Conservation (phyloP, 2,113 vertebrate species). For the Tetrax tetrax region DNA sequence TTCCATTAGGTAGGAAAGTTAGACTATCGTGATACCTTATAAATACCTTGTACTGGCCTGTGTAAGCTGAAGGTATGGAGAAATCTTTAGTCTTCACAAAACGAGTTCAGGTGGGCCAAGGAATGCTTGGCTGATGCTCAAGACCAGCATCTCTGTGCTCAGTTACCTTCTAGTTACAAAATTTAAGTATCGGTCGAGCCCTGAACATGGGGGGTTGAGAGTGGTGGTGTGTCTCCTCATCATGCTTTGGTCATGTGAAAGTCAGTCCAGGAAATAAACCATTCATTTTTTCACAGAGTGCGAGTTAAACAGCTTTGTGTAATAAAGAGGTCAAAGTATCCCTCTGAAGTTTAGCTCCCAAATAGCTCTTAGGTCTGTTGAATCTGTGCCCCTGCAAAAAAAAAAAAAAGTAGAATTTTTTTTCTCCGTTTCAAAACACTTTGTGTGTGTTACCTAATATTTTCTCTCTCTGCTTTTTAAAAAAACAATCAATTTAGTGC, state of each 20-base stretch:
- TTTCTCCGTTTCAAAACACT: not conserved
- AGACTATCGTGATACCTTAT: not conserved
- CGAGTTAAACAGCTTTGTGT: not conserved
- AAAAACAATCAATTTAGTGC: not conserved
- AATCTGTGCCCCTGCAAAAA: not conserved
- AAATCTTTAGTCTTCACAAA: not conserved
- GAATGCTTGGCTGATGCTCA: not conserved
- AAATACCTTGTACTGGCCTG: not conserved
- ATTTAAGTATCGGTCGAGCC: not conserved
- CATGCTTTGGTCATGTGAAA: not conserved
- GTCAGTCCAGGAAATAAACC: not conserved
- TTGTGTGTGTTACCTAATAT: not conserved
- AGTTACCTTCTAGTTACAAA: not conserved
- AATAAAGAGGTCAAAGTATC: not conserved
- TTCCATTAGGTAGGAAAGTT: not conserved
- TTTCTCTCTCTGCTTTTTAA: not conserved
- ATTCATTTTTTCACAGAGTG: not conserved
- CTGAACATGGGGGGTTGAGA: rapidly evolving
- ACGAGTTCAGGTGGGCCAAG: not conserved
- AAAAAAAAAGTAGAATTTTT: not conserved
- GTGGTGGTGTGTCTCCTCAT: not conserved
- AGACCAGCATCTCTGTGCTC: not conserved
- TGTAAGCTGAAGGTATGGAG: not conserved
- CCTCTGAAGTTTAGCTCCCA: not conserved
- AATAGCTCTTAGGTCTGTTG: not conserved